These are phyloP conservation scores for Drosophila ironensis DNA, from an alignment of 1,140 invertebrate genomes.

Conservation along the genomic window DNA sequence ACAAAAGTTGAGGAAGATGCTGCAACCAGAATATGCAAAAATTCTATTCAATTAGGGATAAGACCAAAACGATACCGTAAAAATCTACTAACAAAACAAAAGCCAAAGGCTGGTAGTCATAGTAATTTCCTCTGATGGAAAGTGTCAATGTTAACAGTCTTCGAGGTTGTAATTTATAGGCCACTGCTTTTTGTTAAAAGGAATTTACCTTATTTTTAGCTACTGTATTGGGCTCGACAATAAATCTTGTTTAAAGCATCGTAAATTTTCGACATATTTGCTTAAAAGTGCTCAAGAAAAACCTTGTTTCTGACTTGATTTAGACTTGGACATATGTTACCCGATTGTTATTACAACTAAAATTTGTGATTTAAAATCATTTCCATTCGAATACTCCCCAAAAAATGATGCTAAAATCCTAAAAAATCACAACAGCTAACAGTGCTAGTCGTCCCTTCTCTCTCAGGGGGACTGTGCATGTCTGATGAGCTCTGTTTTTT, in stretches of 20 bases:
- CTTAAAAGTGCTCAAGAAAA: neutral
- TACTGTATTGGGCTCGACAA: neutral
- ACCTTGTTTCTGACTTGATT: neutral
- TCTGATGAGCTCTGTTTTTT: constrained; percentile 60
- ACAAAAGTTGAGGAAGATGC: constrained; percentile 10
- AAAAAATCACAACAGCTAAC: constrained; percentile 74
- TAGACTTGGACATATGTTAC: neutral
- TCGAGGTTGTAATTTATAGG: neutral
- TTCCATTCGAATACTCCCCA: neutral
- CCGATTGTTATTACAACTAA: neutral
- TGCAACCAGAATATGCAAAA: constrained; percentile 16
- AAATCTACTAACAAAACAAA: neutral
- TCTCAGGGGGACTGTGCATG: constrained; percentile 58
- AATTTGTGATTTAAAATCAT: neutral
- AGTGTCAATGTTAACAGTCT: too few relatives aligned
- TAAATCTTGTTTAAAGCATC: neutral
- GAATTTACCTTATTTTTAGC: neutral
- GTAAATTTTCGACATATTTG: neutral
- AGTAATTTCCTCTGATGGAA: too few relatives aligned
- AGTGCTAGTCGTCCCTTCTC: constrained; percentile 13
- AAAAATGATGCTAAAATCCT: constrained; percentile 64
- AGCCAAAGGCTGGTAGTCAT: too few relatives aligned
- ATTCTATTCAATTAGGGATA: neutral
- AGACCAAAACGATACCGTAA: neutral
- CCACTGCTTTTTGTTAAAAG: neutral